Percentiles rank a stretch among this genome's conserved stretches.
phyloP scores from a whole-genome alignment of 2,113 vertebrate genomes.

The Formicarius rufipectus region DNA sequence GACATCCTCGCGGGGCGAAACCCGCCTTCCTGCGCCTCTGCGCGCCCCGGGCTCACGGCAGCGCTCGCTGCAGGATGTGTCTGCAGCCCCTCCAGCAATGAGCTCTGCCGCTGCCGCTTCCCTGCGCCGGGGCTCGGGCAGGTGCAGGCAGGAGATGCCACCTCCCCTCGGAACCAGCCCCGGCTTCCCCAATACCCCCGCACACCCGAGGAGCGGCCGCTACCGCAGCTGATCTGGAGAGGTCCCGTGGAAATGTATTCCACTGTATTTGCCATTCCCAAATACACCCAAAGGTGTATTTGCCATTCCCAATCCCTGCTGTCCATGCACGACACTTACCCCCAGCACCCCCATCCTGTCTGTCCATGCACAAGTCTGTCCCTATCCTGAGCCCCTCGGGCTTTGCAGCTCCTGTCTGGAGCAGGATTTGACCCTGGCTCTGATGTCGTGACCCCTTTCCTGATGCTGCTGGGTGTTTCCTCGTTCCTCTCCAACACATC shows the following conservation, averaged over 20 bases:
- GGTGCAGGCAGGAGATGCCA: neutral
- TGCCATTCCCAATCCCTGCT: neutral
- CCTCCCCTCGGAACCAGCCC: neutral
- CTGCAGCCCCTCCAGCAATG: neutral
- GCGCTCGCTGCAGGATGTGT: neutral
- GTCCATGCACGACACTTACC: fast-evolving
- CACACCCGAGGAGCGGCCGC: fast-evolving
- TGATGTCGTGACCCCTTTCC: neutral
- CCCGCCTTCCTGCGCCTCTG: conserved; percentile 11
- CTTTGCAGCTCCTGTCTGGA: neutral
- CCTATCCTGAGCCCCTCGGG: neutral
- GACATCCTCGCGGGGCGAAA: neutral
- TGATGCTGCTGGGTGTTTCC: neutral
- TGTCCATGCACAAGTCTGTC: fast-evolving
- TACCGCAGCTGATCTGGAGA: fast-evolving
- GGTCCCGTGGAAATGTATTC: fast-evolving
- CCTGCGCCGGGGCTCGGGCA: neutral
- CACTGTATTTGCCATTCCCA: neutral
- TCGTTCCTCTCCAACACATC: fast-evolving
- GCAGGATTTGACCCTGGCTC: neutral
- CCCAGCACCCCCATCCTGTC: too few species aligned
- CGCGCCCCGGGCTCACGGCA: neutral
- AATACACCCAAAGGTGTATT: too few species aligned
- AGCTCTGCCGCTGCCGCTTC: too few species aligned
- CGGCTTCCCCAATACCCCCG: neutral